Conservation (phyloP, 2,797 vertebrate genomes). For the Tympanoctomys barrerae region DNA sequence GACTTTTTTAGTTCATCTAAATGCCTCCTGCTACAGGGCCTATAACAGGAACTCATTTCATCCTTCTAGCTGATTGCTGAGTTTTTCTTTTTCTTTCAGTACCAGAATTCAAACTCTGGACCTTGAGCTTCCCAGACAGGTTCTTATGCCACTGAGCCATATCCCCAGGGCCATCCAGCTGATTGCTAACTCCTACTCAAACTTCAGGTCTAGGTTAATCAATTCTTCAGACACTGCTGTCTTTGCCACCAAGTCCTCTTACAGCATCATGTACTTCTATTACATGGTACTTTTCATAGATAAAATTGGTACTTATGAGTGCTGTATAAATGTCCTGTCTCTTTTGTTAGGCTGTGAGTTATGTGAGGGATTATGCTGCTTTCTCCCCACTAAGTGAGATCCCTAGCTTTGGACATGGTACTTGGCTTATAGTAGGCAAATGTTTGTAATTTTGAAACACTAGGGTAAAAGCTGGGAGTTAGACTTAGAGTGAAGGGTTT, state of each 20-base stretch:
- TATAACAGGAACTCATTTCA: background rate
- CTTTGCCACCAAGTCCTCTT: background rate
- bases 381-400: background rate
- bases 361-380: background rate
- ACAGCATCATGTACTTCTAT: background rate
- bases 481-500: background rate
- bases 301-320: conserved; percentile 17
- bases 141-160: no score
- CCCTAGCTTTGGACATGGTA: background rate
- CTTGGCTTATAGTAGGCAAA: background rate
- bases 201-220: background rate
- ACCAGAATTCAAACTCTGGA: no score
- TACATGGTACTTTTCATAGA: background rate
- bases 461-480: background rate
- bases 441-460: background rate
- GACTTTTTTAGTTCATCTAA: conserved; percentile 13
- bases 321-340: conserved; percentile 18
- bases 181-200: background rate
- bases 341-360: background rate
- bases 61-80: background rate
- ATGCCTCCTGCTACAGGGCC: background rate
- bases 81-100: no score
- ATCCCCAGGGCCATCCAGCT: background rate
- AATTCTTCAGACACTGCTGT: background rate
- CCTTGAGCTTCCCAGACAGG: no score